Base-by-base conservation (phyloP, 2,113 vertebrate genomes). In the Chaenogobius annularis region DNA sequence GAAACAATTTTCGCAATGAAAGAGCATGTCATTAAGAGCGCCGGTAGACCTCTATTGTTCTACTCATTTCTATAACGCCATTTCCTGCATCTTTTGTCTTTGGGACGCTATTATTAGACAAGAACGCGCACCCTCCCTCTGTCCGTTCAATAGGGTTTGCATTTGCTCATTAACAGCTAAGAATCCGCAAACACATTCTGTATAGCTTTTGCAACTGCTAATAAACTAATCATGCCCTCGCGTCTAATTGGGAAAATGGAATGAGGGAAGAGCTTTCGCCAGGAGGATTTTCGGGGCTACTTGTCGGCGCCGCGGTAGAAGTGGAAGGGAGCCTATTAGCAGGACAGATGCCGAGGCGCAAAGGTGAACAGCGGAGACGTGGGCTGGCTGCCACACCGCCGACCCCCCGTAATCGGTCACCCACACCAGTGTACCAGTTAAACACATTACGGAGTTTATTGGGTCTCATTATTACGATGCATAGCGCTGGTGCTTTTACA, bases 51-150 rank as follows among this genome's bases (percentile, higher is more conserved):
- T 84, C 88, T 85, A 93, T 93, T 93, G 92, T 93, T 91, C 79
- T 83, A 55, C 72, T 75, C 65, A 65, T 43, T 79, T 66, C 75
- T 90, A 90, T 93, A 93, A 93, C 91, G 90, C 91, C 85, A 92
- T 94, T 94, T 94, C 93, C 93, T 94, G 90, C 87, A 93, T 93
- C 91, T 93, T 93, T 94, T 94, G 93, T 94, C 93, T 94, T 93
- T 90, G 82, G 85, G 89, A 92, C 66, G 86, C 91, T 92, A 93
- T 93, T 93, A 93, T 94, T 93, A 94, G 92, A 86, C 77, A 65
- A 87, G 84, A 77, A 85, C 73, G 85, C 73, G 85, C 89, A 88
- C 73, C 62, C 79, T 73, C 69, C 35, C 83, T 72, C 1, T 79
- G 83, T 85, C 83, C 88, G 66, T 91, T 93, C 91, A 93, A 91